Evolutionary conservation across 2,888 invertebrate species (phyloP).

Genomic region (Globia sparganii): DNA sequence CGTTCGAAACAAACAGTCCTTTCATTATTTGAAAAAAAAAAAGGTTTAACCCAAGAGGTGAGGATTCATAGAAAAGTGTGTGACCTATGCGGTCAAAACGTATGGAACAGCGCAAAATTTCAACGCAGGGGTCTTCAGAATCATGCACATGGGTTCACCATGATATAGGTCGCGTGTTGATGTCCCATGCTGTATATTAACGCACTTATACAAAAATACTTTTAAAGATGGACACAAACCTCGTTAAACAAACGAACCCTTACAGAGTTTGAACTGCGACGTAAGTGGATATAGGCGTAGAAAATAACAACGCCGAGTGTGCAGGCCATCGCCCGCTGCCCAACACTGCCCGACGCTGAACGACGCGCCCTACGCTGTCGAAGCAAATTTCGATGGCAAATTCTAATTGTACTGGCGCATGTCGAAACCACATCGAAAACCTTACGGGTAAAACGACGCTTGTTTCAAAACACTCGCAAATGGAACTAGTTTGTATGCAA

Average conservation of each 20-base stretch:
- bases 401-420: conserved; percentile 74
- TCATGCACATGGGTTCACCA: too few relatives aligned
- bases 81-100: too few relatives aligned
- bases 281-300: conserved; percentile 28
- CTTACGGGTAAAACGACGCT: conserved; percentile 67
- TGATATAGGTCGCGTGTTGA: too few relatives aligned
- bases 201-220: background rate
- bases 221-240: background rate
- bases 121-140: too few relatives aligned
- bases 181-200: background rate
- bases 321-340: conserved; percentile 25
- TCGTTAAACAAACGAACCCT: conserved; percentile 27
- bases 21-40: too few relatives aligned
- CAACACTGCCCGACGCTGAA: background rate
- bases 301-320: conserved; percentile 55
- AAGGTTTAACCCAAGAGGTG: too few relatives aligned
- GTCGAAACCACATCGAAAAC: conserved; percentile 69
- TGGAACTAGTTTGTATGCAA: conserved; percentile 83
- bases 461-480: conserved; percentile 78
- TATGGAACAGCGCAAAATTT: too few relatives aligned
- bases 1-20: too few relatives aligned
- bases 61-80: too few relatives aligned
- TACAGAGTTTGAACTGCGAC: conserved; percentile 29
- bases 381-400: conserved; percentile 72
- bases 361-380: conserved; percentile 24